Base-by-base conservation (phyloP, 1,140 invertebrate species). In the Drosophila tristis region DNA sequence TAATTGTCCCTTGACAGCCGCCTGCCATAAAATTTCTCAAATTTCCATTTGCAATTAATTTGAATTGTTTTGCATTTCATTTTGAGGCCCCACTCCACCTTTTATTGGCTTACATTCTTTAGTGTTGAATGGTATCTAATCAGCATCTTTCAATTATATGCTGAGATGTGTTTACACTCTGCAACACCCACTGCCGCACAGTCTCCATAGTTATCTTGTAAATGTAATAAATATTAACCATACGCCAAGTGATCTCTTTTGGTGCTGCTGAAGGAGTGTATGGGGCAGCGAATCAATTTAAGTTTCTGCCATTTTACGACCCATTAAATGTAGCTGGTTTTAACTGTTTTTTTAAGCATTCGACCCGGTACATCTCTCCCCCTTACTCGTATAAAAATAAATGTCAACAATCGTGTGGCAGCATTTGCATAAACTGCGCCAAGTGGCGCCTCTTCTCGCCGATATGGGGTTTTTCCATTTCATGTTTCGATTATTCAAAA, bases 21-120 rank as follows among this genome's bases (percentile, higher is more conserved):
- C 35, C 35, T 13, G 35, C 35, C 35, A 39, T 5, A 70, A 71
- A 70, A 68, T 70, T 35, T 42, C 53, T 23, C 42, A 50, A 70
- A 50, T 70, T 70, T 70, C 64, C 58, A 70, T 70, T 70, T 59
- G 71, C 71, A 75, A 75, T 75, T 64, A 75, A 75, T 70, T 76
- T 45, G 45, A 29, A 76, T 76, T 76, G 64, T 60, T 47, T 42
- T 31, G 45, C 42, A 67, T 58, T 26, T 42, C 25, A 55, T 61
- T 47, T 55, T 4, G 23, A 25, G 23, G 39, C 35, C 15, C 23
- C 8, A 25, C 2, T 25, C 39, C 23, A 44, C 20, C 20, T 47
- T 49, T 47, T 23, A 20, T 48, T 26, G 20, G 23, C 23, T 25
- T 25, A 25, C 2, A 29, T 29, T 29, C 29, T 29, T 7, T 29